A percentile compares a stretch with the other conserved stretches of the same genome.
phyloP scores from a whole-genome alignment of 2,888 invertebrate species.

The Cerastoderma edule region DNA sequence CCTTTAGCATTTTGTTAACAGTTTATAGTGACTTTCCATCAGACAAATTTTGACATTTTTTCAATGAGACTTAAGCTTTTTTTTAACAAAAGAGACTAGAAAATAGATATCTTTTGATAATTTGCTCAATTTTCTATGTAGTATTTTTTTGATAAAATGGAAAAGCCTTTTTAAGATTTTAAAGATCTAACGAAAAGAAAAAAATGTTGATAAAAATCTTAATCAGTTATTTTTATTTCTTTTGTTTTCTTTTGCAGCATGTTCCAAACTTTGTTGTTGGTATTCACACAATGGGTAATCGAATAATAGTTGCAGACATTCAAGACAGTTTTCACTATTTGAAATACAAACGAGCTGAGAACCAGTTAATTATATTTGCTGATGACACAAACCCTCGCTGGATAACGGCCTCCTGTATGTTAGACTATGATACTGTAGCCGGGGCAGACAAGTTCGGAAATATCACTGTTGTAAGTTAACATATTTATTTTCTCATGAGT shows the following conservation, averaged over 20 bases:
- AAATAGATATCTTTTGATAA: too few relatives aligned
- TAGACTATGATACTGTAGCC: constrained; percentile 98
- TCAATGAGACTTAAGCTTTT: too few relatives aligned
- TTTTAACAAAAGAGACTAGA: too few relatives aligned
- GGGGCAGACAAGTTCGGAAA: constrained; percentile 99
- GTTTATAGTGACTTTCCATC: too few relatives aligned
- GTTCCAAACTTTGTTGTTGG: constrained; percentile 97
- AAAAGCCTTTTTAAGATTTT: not conserved
- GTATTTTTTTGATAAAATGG: too few relatives aligned
- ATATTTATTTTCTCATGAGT: too few relatives aligned
- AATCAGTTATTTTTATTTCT: not conserved
- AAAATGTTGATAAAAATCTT: not conserved
- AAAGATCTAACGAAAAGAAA: not conserved
- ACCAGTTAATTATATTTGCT: constrained; percentile 98
- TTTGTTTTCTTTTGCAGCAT: constrained; percentile 86
- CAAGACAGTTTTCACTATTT: constrained; percentile 97
- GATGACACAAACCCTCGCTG: constrained; percentile 99
- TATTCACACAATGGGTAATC: constrained; percentile 96
- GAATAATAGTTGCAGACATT: constrained; percentile 97
- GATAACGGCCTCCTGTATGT: constrained; percentile 95
- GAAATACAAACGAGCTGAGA: constrained; percentile 96
- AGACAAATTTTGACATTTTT: too few relatives aligned
- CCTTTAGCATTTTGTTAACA: too few relatives aligned
- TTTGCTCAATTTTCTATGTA: too few relatives aligned
- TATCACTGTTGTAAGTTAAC: constrained; percentile 90